phyloP scores from a whole-genome alignment of 2,888 invertebrate species.

The Atherix ibis region DNA sequence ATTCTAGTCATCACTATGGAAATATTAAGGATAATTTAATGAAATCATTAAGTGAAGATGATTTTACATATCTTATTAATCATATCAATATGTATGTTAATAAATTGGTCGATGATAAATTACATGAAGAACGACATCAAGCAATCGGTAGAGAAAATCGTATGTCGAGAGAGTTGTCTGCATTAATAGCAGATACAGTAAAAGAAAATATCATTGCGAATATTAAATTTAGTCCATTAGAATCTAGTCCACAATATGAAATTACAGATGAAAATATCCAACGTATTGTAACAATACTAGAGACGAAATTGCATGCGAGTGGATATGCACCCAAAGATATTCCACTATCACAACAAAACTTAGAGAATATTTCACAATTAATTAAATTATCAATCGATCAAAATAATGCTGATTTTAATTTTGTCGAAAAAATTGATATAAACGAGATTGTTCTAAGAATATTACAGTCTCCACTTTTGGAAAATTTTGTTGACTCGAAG shows the following conservation, averaged over 20 bases:
- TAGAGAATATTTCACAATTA: slow-evolving; percentile 26
- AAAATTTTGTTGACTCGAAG: slow-evolving; percentile 20
- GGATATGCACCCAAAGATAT: slow-evolving; percentile 14
- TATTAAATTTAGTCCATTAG: neutral
- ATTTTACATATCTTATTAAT: slow-evolving; percentile 27
- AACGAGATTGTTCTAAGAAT: slow-evolving; percentile 27
- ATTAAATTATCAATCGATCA: slow-evolving; percentile 21
- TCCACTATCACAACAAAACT: slow-evolving; percentile 24
- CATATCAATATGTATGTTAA: slow-evolving; percentile 29
- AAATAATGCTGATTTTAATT: slow-evolving; percentile 19
- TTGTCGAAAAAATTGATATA: slow-evolving; percentile 24
- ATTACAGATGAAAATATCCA: slow-evolving; percentile 20
- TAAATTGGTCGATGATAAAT: slow-evolving; percentile 23
- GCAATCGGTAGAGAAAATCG: slow-evolving; percentile 9
- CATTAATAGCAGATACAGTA: slow-evolving; percentile 21
- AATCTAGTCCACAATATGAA: slow-evolving; percentile 11
- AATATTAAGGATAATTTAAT: slow-evolving; percentile 15
- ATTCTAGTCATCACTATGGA: too few species aligned
- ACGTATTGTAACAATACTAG: slow-evolving; percentile 21
- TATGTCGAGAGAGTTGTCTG: slow-evolving; percentile 18
- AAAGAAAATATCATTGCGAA: slow-evolving; percentile 20
- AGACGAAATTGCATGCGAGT: slow-evolving; percentile 12
- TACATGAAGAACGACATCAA: slow-evolving; percentile 16
- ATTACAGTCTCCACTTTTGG: slow-evolving; percentile 22
- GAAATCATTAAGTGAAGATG: slow-evolving; percentile 23